A percentile compares a stretch with the other conserved stretches of the same genome.
These are phyloP conservation scores for Odontesthes bonariensis DNA, from an alignment of 2,113 vertebrate species.

Conservation along the genomic window DNA sequence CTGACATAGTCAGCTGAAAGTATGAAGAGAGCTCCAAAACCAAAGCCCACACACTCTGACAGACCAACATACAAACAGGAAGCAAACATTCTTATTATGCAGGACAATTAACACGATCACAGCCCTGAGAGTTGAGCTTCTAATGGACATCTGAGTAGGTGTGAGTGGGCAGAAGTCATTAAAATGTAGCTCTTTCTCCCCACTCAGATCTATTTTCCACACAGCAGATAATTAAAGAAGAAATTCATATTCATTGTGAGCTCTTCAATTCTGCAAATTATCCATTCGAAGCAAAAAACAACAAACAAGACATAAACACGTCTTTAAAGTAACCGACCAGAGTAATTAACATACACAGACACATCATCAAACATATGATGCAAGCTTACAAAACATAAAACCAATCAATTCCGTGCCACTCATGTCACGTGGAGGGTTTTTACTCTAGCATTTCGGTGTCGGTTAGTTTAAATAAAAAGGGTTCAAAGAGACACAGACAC, in stretches of 20 bases:
- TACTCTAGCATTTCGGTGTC: neutral
- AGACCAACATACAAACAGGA: neutral
- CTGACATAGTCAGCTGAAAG: neutral
- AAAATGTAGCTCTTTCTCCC: neutral
- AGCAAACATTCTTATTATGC: slow-evolving; percentile 6
- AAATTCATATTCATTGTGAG: neutral
- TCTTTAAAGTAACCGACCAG: too few relatives aligned
- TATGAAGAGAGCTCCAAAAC: neutral
- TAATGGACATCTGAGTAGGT: neutral
- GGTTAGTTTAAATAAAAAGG: neutral
- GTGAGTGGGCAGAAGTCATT: neutral
- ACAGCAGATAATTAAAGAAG: neutral
- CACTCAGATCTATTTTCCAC: slow-evolving; percentile 11
- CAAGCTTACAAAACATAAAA: too few relatives aligned
- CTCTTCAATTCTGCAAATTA: too few relatives aligned
- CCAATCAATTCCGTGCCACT: too few relatives aligned
- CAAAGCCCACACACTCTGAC: neutral
- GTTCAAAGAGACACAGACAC: neutral
- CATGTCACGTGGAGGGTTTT: neutral
- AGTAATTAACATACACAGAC: too few relatives aligned
- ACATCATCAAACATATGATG: too few relatives aligned
- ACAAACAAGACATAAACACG: too few relatives aligned
- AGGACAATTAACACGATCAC: neutral
- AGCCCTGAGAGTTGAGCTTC: neutral
- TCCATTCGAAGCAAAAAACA: too few relatives aligned